Evolutionary conservation across 1,140 invertebrate species (phyloP), one percentile per base, ranked within the genome.

Genomic region (Drosophila pallidifrons): DNA sequence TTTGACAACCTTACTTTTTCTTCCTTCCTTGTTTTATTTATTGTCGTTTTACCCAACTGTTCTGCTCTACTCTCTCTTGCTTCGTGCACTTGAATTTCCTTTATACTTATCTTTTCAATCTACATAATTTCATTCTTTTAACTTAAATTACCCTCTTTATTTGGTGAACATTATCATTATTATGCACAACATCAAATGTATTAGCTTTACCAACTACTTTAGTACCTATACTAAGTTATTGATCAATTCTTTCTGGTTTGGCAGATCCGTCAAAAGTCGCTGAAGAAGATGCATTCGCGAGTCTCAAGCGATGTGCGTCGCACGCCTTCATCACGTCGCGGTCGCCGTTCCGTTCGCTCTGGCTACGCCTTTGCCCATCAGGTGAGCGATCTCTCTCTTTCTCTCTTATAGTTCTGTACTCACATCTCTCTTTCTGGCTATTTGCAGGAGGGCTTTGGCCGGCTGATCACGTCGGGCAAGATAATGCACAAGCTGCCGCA

Each of bases 321-420:
- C 69, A 97, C 97, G 55, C 96, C 97, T 2, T 98, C 97, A 8
- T 96, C 98, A 0, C 94, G 97, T 67, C 95, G 97, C 77, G 96
- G 96, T 52, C 94, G 98, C 25, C 95, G 98, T 58, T 99, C 98
- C 3, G 95, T 99, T 46, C 96, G 99, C 11, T 99, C 98, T 0
- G 99, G 99, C 41, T 99, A 99, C 93, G 99, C 99, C 1, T 99
- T 99, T 94, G 98, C 99, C 32, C 99, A 99, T 93, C 90, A 93
- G 81, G 92, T 92, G 6, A 30, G 64, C 65, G 8, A 32, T 35
- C 6, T 16, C 5, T 8, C 4, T 28, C 10, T 0, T 1, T 3
- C 3, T 1, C 11, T 5, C 4, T 47, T 2, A 3, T 25, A 25
- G 3, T 4, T 25, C 3, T 25, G 15, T 4, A 8, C 47, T 28